Evolutionary conservation across 2,113 vertebrate species (phyloP).

Genomic region (Opisthocomus hoazin): DNA sequence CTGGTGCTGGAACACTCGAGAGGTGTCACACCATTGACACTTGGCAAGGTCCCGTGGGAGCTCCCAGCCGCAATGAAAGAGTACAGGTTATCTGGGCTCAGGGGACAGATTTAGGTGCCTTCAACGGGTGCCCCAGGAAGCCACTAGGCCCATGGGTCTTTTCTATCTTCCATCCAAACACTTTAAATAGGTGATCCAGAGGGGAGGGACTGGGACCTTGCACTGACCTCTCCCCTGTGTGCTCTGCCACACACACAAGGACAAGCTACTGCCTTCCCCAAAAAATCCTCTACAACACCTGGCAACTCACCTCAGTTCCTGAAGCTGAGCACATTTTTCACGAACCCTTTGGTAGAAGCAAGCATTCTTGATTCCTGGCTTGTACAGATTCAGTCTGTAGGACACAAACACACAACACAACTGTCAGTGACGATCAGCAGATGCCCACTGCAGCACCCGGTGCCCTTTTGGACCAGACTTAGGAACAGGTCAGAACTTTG

Average conservation of each 20-base stretch:
- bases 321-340: slow-evolving; percentile 66
- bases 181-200: not conserved
- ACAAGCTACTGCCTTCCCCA: not conserved
- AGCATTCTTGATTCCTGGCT: slow-evolving; percentile 28
- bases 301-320: slow-evolving; percentile 76
- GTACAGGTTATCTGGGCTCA: not conserved
- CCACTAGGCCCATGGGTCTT: not conserved
- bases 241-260: not conserved
- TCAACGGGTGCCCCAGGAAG: not conserved
- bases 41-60: not conserved
- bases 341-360: slow-evolving; percentile 1
- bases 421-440: not conserved
- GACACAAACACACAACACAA: not conserved
- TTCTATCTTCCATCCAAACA: not conserved
- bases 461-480: not conserved
- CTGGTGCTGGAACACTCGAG: not conserved
- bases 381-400: slow-evolving; percentile 69
- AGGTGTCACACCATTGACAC: not conserved
- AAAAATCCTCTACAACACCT: not conserved
- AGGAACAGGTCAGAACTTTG: not conserved
- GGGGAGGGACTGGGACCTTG: not conserved
- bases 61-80: not conserved
- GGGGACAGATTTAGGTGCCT: not conserved
- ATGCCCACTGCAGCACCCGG: not conserved
- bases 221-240: not conserved